Percentiles rank a stretch among this genome's conserved stretches.
These are phyloP conservation scores for Venustaconcha ellipsiformis DNA, from an alignment of 1,140 invertebrate species.

Conservation along the genomic window DNA sequence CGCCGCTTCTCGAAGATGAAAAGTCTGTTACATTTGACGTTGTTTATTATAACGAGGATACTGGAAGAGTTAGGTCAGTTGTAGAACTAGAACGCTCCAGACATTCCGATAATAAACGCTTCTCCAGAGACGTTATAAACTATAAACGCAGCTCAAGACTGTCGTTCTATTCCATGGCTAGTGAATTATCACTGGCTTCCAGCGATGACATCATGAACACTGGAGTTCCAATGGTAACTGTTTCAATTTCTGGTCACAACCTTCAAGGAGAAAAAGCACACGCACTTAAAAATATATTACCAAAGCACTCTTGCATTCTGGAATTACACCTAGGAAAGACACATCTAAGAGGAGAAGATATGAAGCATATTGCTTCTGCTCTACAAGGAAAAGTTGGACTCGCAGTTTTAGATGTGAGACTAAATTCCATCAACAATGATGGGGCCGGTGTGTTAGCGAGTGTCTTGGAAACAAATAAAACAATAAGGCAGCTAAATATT, in stretches of 20 bases:
- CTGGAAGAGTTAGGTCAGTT: slow-evolving; percentile 49
- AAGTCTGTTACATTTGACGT: slow-evolving; percentile 59
- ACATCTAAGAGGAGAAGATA: slow-evolving; percentile 49
- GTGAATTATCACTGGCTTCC: slow-evolving; percentile 31
- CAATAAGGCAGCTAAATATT: slow-evolving; percentile 56
- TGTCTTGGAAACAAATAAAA: slow-evolving; percentile 47
- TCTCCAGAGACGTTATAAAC: slow-evolving; percentile 41
- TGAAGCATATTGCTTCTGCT: slow-evolving; percentile 44
- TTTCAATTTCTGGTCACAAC: slow-evolving; percentile 56
- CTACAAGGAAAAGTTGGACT: slow-evolving; percentile 45
- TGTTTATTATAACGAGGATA: slow-evolving; percentile 53
- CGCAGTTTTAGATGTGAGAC: slow-evolving; percentile 55
- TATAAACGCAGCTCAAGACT: slow-evolving; percentile 47
- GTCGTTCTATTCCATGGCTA: slow-evolving; percentile 31
- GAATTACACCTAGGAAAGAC: slow-evolving; percentile 61
- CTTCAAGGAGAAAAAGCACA: slow-evolving; percentile 45
- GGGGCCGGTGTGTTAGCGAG: slow-evolving; percentile 50
- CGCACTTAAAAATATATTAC: slow-evolving; percentile 45
- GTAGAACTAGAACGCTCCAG: slow-evolving; percentile 56
- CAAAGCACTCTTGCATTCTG: slow-evolving; percentile 51
- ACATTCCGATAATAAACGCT: slow-evolving; percentile 41
- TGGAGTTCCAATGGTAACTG: slow-evolving; percentile 52
- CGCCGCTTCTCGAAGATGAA: slow-evolving; percentile 51
- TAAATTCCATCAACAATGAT: slow-evolving; percentile 57
- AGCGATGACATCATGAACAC: slow-evolving; percentile 35